Base-by-base conservation (phyloP, 2,888 invertebrate genomes). In the Erebia epiphron region DNA sequence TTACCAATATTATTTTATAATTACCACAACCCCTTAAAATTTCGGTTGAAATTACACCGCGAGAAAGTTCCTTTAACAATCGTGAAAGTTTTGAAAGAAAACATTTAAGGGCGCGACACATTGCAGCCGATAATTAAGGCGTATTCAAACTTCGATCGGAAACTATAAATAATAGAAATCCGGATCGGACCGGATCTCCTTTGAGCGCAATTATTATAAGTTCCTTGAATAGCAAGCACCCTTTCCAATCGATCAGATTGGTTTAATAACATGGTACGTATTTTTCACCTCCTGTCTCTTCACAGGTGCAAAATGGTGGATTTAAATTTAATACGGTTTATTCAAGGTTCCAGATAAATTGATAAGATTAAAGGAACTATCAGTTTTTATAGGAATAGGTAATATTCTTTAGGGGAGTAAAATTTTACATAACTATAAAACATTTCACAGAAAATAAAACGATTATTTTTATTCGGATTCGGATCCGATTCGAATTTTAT, bases 121-220 rank as follows among this genome's bases (percentile, higher is more conserved):
- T 79, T 82, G 77, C 77, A 88, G 88, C 82, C 88, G 86, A 92
- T 93, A 93, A 94, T 94, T 94, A 94, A 92, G 92, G 91, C 88
- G 89, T 92, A 92, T 92, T 92, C 93, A 94, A 82, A 86, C 85
- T 84, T 79, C 83, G 89, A 91, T 92, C 91, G 92, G 92, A 92
- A 92, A 91, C 88, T 90, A 88, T 92, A 91, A 92, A 92, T 91
- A 92, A 92, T 89, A 89, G 88, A 90, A 90, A 82, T 89, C 85
- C 86, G 87, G 87, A 87, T 86, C 84, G 85, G 85, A 89, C 91
- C 94, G 94, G 94, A 94, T 94, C 88, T 89, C 91, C 81, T 87
- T 94, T 93, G 91, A 94, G 83, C 80, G 78, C 81, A 85, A 87
- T 90, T 88, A 92, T 91, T 88, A 89, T 86, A 87, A 86, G 83